These are phyloP conservation scores for Drosophila nigrodunni DNA, from an alignment of 1,140 invertebrate species.

Conservation along the genomic window DNA sequence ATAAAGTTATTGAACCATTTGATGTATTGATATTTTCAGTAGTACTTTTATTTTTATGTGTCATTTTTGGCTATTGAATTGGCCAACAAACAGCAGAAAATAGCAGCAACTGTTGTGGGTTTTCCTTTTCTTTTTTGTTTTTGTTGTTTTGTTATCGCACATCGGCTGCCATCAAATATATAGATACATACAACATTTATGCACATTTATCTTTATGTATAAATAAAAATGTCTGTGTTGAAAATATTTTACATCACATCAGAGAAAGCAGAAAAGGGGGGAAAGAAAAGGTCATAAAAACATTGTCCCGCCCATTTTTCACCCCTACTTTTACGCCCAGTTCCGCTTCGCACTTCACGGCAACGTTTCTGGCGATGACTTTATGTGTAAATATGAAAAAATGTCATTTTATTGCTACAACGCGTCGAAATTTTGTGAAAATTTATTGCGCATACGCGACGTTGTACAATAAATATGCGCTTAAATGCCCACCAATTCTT, in stretches of 20 bases:
- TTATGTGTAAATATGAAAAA: slow-evolving; percentile 84
- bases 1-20: slow-evolving; percentile 3
- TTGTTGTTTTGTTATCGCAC: slow-evolving; percentile 41
- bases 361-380: slow-evolving; percentile 64
- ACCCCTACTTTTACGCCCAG: slow-evolving; percentile 1
- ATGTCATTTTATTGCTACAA: slow-evolving; percentile 82
- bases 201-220: slow-evolving; percentile 54
- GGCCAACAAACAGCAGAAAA: slow-evolving; percentile 25
- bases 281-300: slow-evolving; percentile 74
- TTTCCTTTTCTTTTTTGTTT: neutral
- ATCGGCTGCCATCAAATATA: slow-evolving; percentile 48
- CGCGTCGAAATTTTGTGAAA: slow-evolving; percentile 80
- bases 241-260: slow-evolving; percentile 72
- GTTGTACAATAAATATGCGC: slow-evolving; percentile 78
- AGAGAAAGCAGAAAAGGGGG: slow-evolving; percentile 5
- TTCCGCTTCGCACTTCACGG: slow-evolving; percentile 15
- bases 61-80: slow-evolving; percentile 56
- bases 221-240: slow-evolving; percentile 73
- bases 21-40: neutral
- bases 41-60: neutral
- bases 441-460: slow-evolving; percentile 81
- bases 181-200: slow-evolving; percentile 26
- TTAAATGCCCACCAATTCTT: slow-evolving; percentile 63
- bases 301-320: slow-evolving; percentile 1
- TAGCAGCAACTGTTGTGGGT: slow-evolving; percentile 9